Percentiles rank a stretch among this genome's conserved stretches.
Conservation (phyloP, 2,797 vertebrate species). For the Taenioides sp. region DNA sequence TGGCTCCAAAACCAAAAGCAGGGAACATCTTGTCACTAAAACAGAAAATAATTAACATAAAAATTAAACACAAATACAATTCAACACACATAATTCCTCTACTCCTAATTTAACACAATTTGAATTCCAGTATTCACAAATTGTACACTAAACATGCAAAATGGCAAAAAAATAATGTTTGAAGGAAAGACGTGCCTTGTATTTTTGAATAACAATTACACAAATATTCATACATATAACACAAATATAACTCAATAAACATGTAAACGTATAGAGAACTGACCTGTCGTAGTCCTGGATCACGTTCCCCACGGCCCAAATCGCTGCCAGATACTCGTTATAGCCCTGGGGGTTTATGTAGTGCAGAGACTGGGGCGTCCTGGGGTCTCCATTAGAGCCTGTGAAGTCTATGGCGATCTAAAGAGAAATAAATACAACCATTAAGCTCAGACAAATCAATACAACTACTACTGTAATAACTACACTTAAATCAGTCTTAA, state of each 20-base stretch:
- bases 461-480: too few relatives aligned
- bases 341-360: constrained; percentile 92
- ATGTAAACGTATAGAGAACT: not conserved
- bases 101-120: too few relatives aligned
- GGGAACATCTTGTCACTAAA: constrained; percentile 97
- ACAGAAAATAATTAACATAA: not conserved
- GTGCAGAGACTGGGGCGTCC: constrained; percentile 89
- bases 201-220: too few relatives aligned
- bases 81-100: too few relatives aligned
- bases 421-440: not conserved
- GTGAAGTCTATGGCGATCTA: constrained; percentile 98
- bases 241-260: not conserved
- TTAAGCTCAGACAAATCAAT: not conserved
- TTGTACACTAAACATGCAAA: too few relatives aligned
- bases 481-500: too few relatives aligned
- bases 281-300: constrained; percentile 97
- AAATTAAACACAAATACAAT: not conserved
- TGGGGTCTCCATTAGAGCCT: constrained; percentile 94
- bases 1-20: constrained; percentile 95
- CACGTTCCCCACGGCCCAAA: constrained; percentile 95
- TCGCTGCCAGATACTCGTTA: constrained; percentile 93
- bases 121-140: too few relatives aligned
- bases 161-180: too few relatives aligned
- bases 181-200: too few relatives aligned
- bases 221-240: too few relatives aligned